Conservation (phyloP, 2,113 vertebrate genomes). For the Zapornia atra region DNA sequence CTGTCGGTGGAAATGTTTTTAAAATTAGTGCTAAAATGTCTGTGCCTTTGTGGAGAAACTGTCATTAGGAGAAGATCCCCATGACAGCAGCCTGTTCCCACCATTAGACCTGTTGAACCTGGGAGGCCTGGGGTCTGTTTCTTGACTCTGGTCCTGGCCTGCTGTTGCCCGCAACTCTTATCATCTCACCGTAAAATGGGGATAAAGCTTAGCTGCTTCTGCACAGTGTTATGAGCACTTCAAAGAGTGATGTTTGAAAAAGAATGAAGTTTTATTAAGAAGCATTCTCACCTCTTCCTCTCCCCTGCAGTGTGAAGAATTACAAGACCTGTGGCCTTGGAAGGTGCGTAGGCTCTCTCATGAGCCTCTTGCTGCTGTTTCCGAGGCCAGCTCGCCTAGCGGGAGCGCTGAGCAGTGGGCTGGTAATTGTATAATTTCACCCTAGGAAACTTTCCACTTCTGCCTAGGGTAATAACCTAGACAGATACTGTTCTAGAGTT, state of each 20-base stretch:
- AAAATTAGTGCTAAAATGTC: not conserved
- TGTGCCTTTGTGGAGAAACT: not conserved
- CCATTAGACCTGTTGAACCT: not conserved
- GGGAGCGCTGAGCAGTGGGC: not conserved
- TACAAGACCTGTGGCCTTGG: not conserved
- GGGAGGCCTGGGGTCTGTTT: not conserved
- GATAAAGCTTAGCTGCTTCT: not conserved
- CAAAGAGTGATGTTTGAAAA: not conserved
- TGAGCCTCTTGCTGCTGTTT: not conserved
- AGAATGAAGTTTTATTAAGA: slow-evolving; percentile 9
- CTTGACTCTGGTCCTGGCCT: not conserved
- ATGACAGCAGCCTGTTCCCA: not conserved
- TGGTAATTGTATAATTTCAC: not conserved
- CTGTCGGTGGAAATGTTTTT: not conserved
- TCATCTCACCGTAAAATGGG: not conserved
- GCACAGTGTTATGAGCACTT: not conserved
- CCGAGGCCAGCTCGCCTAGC: not conserved
- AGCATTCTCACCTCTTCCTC: not conserved
- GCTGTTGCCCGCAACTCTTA: not conserved
- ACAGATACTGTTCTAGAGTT: not conserved
- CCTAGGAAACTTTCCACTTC: not conserved
- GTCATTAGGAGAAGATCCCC: not conserved
- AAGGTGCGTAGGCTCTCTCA: not conserved
- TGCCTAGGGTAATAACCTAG: not conserved
- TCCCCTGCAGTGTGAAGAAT: not conserved